phyloP scores from a whole-genome alignment of 2,113 vertebrate species.

The Heloderma charlesbogerti region DNA sequence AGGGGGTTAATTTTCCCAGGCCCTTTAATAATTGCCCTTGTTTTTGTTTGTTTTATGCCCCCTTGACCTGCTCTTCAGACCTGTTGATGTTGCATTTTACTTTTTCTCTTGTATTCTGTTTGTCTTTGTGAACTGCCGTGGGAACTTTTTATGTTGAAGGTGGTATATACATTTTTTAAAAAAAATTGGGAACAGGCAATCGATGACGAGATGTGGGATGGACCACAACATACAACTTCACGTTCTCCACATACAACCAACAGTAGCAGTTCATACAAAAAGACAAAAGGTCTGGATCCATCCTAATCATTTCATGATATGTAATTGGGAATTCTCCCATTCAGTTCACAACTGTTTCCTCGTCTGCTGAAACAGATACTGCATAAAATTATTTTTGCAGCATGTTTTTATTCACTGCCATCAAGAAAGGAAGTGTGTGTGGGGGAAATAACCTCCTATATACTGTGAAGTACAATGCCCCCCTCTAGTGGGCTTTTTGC shows the following conservation, averaged over 20 bases:
- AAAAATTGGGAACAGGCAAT: neutral
- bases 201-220: neutral
- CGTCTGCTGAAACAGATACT: neutral
- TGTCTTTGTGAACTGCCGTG: neutral
- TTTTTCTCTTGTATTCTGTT: neutral
- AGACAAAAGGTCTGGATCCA: neutral
- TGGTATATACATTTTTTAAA: neutral
- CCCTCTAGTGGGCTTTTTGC: slow-evolving; percentile 30
- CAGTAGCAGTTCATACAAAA: neutral
- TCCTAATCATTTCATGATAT: neutral
- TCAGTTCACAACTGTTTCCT: neutral
- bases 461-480: neutral
- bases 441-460: neutral
- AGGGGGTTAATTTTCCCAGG: neutral
- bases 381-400: neutral
- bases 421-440: neutral
- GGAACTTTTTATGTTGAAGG: neutral
- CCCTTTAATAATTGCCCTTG: neutral
- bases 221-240: too few relatives aligned
- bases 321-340: neutral
- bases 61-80: neutral
- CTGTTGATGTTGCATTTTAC: neutral
- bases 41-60: neutral
- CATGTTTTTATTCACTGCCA: neutral
- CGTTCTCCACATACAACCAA: neutral